Evolutionary conservation across 2,888 invertebrate species (phyloP), one percentile per base, ranked within the genome.

Genomic region (Candidula unifasciata): DNA sequence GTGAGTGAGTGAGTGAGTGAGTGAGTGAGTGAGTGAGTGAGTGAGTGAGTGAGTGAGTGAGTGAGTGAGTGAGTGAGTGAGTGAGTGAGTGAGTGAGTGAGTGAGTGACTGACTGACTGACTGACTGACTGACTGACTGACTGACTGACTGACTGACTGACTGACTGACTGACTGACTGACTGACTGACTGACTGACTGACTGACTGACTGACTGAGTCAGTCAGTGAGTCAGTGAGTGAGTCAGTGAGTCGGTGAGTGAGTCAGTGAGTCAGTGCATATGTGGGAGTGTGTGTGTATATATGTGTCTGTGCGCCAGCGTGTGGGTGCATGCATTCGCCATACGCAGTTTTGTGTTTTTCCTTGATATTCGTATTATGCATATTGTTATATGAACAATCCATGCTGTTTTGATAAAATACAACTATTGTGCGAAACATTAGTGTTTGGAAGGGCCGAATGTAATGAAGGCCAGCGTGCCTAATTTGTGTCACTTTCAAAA

Each of bases 1-100:
- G 80, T 35, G 69, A 80, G 80, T 66, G 69, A 80, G 52, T 35
- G 52, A 80, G 52, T 66, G 69, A 80, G 27, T 71, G 37, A 71
- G 37, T 71, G 77, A 60, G 2, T 57, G 77, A 77, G 30, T 57
- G 77, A 77, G 60, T 57, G 57, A 52, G 57, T 57, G 77, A 74
- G n/a, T 57, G 60, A 30, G 77, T 21, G 69, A 69, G 69, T 35
- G 69, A 69, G 33, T 35, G 69, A 69, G 35, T 35, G 69, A 69
- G 69, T 35, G 69, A 69, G 69, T 35, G 69, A 69, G 33, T 35
- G 69, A 69, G 69, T 35, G 69, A 69, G 69, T 35, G 69, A 69
- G 69, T 35, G 69, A 69, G 69, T 35, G 69, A 69, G 33, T 66
- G 69, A 21, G 44, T 57, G 60, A 30, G 57, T 21, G 60, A 60